A percentile compares a stretch with the other conserved stretches of the same genome.
Conservation (phyloP, 2,888 invertebrate genomes). For the Crematogaster levior region DNA sequence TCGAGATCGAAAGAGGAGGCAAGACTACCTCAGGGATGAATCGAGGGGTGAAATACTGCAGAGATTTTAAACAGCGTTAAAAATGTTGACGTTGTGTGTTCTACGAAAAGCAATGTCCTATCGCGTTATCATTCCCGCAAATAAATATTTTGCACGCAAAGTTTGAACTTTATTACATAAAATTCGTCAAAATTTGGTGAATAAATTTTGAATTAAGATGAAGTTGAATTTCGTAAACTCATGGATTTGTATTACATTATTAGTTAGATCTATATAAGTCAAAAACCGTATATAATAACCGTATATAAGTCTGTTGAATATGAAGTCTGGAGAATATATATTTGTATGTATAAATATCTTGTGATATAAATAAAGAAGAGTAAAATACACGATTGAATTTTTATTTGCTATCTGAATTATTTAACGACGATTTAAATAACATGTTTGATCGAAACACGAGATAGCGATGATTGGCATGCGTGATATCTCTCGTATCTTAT, state of each 20-base stretch:
- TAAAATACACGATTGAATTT: background rate
- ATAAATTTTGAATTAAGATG: background rate
- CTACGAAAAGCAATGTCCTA: background rate
- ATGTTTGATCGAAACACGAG: background rate
- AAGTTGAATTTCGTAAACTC: background rate
- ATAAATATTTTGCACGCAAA: background rate
- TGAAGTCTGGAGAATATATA: background rate
- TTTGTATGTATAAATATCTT: background rate
- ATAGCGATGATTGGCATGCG: background rate
- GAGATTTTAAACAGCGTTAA: background rate
- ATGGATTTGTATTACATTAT: too few species aligned
- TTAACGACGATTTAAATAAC: background rate
- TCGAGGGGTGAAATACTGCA: background rate
- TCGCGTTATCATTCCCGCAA: background rate
- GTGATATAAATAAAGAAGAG: background rate
- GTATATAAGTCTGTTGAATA: too few species aligned
- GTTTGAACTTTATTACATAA: background rate
- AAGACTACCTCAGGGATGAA: slow-evolving; percentile 52
- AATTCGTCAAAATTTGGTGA: background rate
- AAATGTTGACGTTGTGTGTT: background rate
- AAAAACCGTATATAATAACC: too few species aligned
- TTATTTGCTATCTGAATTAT: background rate
- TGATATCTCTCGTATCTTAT: slow-evolving; percentile 12
- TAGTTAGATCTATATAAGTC: background rate
- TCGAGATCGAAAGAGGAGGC: slow-evolving; percentile 53